Base-by-base conservation (phyloP, 2,113 vertebrate genomes). In the Calonectris borealis region DNA sequence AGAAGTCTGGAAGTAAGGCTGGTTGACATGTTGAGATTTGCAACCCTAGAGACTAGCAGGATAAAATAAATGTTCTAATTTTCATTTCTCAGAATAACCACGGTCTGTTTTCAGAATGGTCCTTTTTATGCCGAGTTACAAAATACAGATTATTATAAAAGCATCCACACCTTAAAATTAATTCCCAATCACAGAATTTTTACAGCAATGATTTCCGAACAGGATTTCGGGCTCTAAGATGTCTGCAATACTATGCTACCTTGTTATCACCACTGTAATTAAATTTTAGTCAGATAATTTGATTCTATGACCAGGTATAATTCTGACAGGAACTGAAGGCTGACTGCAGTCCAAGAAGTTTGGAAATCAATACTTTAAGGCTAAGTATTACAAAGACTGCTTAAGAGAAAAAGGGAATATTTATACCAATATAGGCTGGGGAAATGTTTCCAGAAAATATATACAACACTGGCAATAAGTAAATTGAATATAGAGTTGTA, bases 41-140 rank as follows among this genome's bases (percentile, higher is more conserved):
- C 61, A 86, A 71, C 32, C 24, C 44, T 79, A 34, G 8, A 91
- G 40, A 89, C 83, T 44, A 27, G 38, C 60, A 82, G 21, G 69
- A 60, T 52, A 72, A 71, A 92, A 64, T 4, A 69, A 52, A 21
- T 10, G 15, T 54, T 72, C 57, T 2, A 3, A 36, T 72, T 85
- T 84, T 72, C 27, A 32, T 18, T 85, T 57, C 46, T 82, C 65
- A 60, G 55, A 88, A 78, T 75, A 95, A 88, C 38, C 34, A 32
- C 1, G 6, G 55, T 46, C 95, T 94, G 89, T 89, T 96, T 96
- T 94, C 94, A 96, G 96, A 96, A 96, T 96, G 95, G 93, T 93
- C 92, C 49, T 91, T 94, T 91, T 90, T 69, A 81, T 40, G 71
- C 52, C 1, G 19, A 77, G 46, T 42, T 94, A 68, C 80, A 92